Conservation (phyloP, 1,140 invertebrate genomes). For the Periplaneta americana region DNA sequence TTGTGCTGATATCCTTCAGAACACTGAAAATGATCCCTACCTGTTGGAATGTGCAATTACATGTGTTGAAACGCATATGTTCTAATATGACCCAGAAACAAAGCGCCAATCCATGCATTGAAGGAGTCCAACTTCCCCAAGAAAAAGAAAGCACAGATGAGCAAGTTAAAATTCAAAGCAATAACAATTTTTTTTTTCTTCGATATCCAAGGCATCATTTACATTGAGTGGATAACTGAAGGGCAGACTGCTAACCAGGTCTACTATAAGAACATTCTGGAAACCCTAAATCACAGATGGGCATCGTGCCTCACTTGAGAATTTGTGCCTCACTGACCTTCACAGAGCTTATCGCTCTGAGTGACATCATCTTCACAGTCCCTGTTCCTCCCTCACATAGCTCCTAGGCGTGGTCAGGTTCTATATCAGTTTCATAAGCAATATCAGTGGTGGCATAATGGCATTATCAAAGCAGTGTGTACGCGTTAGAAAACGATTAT, state of each 20-base stretch:
- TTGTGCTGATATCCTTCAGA: too few species aligned
- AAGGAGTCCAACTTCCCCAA: conserved; percentile 8
- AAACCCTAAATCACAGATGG: too few species aligned
- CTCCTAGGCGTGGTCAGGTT: too few species aligned
- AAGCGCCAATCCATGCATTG: not conserved
- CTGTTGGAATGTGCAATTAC: not conserved
- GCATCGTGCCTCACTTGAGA: too few species aligned
- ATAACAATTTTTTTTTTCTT: conserved; percentile 28
- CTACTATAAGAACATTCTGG: conserved; percentile 28
- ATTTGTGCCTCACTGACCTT: conserved; percentile 22
- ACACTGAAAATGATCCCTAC: too few species aligned
- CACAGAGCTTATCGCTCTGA: conserved; percentile 25
- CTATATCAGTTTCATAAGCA: too few species aligned
- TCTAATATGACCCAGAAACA: not conserved
- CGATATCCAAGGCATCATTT: conserved; percentile 26
- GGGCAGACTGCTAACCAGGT: conserved; percentile 28
- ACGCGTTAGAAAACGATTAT: too few species aligned
- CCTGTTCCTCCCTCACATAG: too few species aligned
- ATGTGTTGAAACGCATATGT: not conserved
- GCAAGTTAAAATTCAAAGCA: conserved; percentile 14
- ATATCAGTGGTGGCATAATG: too few species aligned
- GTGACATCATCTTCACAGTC: too few species aligned
- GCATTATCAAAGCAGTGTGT: too few species aligned
- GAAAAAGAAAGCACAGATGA: conserved; percentile 25
- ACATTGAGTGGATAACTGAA: conserved; percentile 29